phyloP scores from a whole-genome alignment of 2,888 invertebrate genomes.

The Heliconius aoede region DNA sequence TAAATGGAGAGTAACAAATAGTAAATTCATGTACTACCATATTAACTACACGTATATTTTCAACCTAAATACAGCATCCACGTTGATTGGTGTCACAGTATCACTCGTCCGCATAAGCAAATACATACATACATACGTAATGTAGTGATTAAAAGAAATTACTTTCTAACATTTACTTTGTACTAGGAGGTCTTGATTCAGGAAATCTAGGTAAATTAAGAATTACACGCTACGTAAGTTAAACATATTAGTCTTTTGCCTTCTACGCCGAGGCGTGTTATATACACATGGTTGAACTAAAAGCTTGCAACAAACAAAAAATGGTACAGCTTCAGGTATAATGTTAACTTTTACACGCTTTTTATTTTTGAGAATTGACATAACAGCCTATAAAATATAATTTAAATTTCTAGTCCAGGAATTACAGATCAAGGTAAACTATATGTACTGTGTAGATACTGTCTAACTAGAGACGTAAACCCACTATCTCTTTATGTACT shows the following conservation, averaged over 20 bases:
- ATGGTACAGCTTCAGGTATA: neutral
- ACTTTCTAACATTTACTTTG: neutral
- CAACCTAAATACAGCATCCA: neutral
- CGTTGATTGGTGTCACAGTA: neutral
- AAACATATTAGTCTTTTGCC: conserved; percentile 14
- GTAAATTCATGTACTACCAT: neutral
- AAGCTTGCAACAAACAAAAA: neutral
- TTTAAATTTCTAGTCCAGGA: neutral
- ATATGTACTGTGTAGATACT: neutral
- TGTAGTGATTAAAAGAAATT: neutral
- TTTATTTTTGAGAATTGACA: neutral
- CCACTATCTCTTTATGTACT: neutral
- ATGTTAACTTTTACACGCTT: neutral
- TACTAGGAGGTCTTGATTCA: neutral
- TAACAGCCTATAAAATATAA: neutral
- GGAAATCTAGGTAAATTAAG: conserved; percentile 15
- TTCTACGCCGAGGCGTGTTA: neutral
- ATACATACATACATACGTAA: neutral
- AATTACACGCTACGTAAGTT: conserved; percentile 10
- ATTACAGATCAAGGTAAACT: neutral
- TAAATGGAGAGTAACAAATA: neutral
- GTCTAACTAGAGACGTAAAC: neutral
- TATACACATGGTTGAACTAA: neutral
- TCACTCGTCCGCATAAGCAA: neutral
- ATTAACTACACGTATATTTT: neutral